Base-by-base conservation (phyloP, 64 coral and sea anemone genomes). In the Actinia equina region DNA sequence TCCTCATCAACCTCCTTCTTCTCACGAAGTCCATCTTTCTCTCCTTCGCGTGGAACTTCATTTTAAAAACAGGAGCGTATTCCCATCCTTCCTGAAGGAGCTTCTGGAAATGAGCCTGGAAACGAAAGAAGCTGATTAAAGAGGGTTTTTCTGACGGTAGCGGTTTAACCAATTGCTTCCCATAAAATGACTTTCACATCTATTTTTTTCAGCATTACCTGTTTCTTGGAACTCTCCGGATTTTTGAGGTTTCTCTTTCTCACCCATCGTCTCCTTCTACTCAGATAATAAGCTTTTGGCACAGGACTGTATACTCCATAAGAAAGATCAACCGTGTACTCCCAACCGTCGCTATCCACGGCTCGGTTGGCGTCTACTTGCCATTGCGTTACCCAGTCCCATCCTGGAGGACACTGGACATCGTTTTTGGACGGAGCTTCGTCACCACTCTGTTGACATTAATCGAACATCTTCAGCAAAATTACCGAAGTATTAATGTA, bases 331-430 rank as follows among this genome's bases (percentile, higher is more conserved):
- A 93, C 94, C 1, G 94, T 89, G 69, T 96, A 96, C 80, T 96
- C 94, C 94, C 94, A 96, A 44, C 94, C 93, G 59, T 95, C 93
- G 45, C 83, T 86, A 63, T 95, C 93, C 15, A 95, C 93, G 84
- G 93, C 86, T 52, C 93, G 76, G 77, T 92, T 95, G 16, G 61
- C 78, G 59, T 95, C 93, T 13, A 95, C 89, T 7, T 89, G 71
- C 93, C 93, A 95, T 59, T 95, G 30, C 22, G 89, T 89, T 2
- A 26, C 25, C 93, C 93, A 95, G 57, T 71, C 74, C 93, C 93
- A 95, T 27, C 93, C 93, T 15, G 80, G 54, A 8, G 93, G 89
- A 82, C 86, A 88, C 51, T 71, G 53, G 0, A 87, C 83, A 7
- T 86, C 87, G 0, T 86, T 52, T 52, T 56, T 89, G 20, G 77